phyloP scores from a whole-genome alignment of 2,797 vertebrate species.

The Rousettus madagascariensis region DNA sequence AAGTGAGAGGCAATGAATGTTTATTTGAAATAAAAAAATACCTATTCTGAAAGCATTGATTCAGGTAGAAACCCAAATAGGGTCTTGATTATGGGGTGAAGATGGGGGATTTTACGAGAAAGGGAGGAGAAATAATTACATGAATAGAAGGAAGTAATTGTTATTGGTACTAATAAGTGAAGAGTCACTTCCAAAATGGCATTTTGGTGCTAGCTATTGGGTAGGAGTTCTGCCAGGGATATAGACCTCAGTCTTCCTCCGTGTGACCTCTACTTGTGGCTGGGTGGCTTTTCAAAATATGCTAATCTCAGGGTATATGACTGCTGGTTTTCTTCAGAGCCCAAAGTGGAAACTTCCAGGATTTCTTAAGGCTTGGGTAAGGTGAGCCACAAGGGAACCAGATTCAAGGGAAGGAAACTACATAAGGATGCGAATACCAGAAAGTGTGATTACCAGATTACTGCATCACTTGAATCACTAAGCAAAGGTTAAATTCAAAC shows the following conservation, averaged over 20 bases:
- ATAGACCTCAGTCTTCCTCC: not conserved
- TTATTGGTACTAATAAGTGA: not conserved
- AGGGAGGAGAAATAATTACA: not conserved
- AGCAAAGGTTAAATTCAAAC: not conserved
- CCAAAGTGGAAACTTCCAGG: not conserved
- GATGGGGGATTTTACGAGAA: not conserved
- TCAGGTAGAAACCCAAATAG: not conserved
- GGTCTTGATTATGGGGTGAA: not conserved
- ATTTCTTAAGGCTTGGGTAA: not conserved
- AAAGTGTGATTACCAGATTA: not conserved
- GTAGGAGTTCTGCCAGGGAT: not conserved
- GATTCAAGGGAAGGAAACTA: not conserved
- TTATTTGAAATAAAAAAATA: not conserved
- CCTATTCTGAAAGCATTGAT: not conserved
- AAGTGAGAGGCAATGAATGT: not conserved
- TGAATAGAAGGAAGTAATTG: not conserved
- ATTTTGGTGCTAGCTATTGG: not conserved
- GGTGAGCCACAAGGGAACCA: not conserved
- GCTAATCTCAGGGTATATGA: not conserved
- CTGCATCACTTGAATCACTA: not conserved
- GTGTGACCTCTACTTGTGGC: not conserved
- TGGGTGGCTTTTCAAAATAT: not conserved
- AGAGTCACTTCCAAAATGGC: not conserved
- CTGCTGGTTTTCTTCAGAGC: not conserved
- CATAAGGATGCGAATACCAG: not conserved